Conservation (phyloP, 2,113 vertebrate species). For the Mormoops blainvillei region DNA sequence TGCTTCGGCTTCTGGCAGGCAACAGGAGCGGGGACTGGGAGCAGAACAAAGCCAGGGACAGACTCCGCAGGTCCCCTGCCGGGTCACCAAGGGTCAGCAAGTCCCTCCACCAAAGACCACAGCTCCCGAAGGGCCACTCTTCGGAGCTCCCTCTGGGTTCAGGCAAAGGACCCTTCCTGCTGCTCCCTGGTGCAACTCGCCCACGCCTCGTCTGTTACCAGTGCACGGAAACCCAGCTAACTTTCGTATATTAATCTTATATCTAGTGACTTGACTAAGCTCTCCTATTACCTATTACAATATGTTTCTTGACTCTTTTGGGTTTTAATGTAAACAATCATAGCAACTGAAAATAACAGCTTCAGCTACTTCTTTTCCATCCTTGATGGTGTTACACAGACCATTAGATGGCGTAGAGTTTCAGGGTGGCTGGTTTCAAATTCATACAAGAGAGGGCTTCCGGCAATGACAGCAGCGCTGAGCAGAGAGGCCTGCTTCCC, state of each 20-base stretch:
- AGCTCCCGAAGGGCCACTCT: not conserved
- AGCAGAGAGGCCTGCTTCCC: not conserved
- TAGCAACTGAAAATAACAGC: not conserved
- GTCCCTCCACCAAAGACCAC: not conserved
- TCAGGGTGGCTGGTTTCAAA: not conserved
- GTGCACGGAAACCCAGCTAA: not conserved
- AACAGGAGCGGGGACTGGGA: not conserved
- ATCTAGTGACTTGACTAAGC: not conserved
- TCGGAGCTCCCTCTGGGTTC: not conserved
- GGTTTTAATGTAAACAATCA: not conserved
- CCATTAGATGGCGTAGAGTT: too few species aligned
- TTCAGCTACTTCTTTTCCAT: not conserved
- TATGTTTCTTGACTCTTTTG: not conserved
- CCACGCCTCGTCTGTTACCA: not conserved
- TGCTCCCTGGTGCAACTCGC: not conserved
- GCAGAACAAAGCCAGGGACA: rapidly evolving
- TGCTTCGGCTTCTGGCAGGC: not conserved
- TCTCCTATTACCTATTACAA: not conserved
- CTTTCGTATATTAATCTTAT: not conserved
- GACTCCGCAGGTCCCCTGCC: not conserved
- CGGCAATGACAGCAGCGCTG: not conserved
- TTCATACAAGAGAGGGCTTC: not conserved
- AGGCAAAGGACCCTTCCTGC: not conserved
- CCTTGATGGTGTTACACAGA: not conserved
- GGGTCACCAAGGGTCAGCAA: rapidly evolving